These are phyloP conservation scores for Uropetala carovei DNA, from an alignment of 2,888 invertebrate species.

Conservation along the genomic window DNA sequence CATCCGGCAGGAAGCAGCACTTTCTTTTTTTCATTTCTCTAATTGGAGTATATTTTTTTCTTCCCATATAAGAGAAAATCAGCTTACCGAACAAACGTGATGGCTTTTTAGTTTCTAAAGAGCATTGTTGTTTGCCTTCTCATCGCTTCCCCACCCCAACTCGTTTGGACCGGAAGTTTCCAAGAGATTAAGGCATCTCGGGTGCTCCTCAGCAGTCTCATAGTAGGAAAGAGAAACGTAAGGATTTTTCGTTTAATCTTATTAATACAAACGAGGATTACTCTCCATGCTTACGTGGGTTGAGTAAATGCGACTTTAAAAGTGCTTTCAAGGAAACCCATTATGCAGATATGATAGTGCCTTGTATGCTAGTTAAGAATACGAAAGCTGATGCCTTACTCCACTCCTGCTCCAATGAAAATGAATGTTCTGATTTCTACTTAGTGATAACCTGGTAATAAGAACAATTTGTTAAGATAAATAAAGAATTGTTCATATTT, in stretches of 20 bases:
- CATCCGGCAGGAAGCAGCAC: not conserved
- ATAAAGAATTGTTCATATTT: no score
- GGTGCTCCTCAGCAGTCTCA: not conserved
- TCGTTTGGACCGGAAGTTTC: conserved; percentile 2
- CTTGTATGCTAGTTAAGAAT: no score
- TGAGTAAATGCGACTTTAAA: not conserved
- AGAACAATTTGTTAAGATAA: no score
- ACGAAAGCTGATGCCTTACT: no score
- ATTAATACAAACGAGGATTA: not conserved
- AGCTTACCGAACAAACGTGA: not conserved
- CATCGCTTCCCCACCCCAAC: no score
- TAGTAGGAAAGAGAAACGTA: not conserved
- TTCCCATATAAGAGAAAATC: not conserved
- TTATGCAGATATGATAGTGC: no score
- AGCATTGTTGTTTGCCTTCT: not conserved
- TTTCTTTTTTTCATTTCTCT: not conserved
- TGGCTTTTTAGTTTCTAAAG: not conserved
- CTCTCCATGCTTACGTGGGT: not conserved
- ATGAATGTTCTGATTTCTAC: no score
- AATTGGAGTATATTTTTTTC: not conserved
- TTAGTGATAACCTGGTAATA: no score
- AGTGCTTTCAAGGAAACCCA: no score
- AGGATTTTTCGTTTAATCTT: not conserved
- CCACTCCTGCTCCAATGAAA: no score
- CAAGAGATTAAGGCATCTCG: not conserved